Base-by-base conservation (phyloP, 2,113 vertebrate species). In the Platichthys stellatus region DNA sequence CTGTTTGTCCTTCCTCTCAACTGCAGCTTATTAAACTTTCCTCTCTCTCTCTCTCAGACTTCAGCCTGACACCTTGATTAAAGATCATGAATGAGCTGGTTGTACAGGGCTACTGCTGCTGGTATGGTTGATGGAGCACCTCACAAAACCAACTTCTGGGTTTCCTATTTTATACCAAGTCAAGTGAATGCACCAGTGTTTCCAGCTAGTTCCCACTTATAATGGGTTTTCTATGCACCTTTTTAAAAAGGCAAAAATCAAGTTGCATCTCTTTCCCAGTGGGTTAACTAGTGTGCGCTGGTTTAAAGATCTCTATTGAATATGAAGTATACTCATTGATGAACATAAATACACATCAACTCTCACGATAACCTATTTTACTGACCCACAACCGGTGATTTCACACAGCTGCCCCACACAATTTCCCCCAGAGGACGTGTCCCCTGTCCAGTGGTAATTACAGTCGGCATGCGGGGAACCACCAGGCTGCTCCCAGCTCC, bases 391-490 rank as follows among this genome's bases (percentile, higher is more conserved):
- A 81, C 56, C 68, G 54, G 78, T 67, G 45, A 83, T 86, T 86
- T 86, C 40, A 76, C 51, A 15, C 26, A 70, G 72, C 26, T 1
- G 49, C 45, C 23, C 24, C 53, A 72, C 82, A 79, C 60, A 77
- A 77, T 80, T 63, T 74, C 45, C n/a, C 31, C 67, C 65, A 24
- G 66, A 76, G 78, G 81, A 78, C 82, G 61, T 14, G 35, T 65
- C 66, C 75, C 63, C 59, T 49, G 71, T 21, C 12, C 35, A 14
- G 67, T 38, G 87, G 62, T 81, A 88, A 88, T 88, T 90, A 82
- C 84, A 11, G 72, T 1, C 69, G 78, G 70, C 81, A 74, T 89
- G 78, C 53, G 80, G 82, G 83, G 82, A 74, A 88, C 88, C 85
- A 61, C 66, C 83, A 58, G 3, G 49, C 31, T 67, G 69, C 66